Percentiles rank a stretch among this genome's conserved stretches.
These are phyloP conservation scores for Amblyteles armatorius DNA, from an alignment of 2,888 invertebrate species.

Conservation along the genomic window DNA sequence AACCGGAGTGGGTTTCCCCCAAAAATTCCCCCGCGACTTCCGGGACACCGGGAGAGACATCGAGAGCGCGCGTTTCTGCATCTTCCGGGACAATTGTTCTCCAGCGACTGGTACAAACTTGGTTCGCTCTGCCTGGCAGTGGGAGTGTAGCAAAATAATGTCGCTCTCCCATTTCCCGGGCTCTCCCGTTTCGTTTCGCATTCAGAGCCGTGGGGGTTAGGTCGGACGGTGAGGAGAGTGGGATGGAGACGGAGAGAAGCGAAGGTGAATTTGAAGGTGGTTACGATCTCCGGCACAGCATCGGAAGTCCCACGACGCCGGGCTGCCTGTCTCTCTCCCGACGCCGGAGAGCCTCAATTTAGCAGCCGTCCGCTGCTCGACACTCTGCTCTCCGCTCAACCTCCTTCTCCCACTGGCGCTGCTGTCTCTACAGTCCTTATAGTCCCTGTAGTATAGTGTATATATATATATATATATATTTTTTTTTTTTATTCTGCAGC, in stretches of 20 bases:
- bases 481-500: conserved; percentile 39
- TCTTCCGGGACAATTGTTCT: conserved; percentile 37
- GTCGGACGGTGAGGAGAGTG: conserved; percentile 3
- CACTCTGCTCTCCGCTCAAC: conserved; percentile 45
- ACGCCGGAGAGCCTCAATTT: conserved; percentile 63
- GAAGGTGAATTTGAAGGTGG: conserved; percentile 65
- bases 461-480: too few species aligned
- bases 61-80: conserved; percentile 3
- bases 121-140: conserved; percentile 2
- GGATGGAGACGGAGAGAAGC: conserved; percentile 36
- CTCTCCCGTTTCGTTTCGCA: conserved; percentile 42
- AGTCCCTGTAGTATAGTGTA: conserved; percentile 55
- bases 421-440: conserved; percentile 52
- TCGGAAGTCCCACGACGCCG: conserved; percentile 58
- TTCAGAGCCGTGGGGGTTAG: conserved; percentile 17
- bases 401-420: conserved; percentile 32
- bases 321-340: conserved; percentile 57
- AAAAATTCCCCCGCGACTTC: neutral
- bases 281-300: conserved; percentile 48
- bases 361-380: conserved; percentile 60
- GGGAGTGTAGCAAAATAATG: conserved; percentile 21
- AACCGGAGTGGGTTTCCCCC: neutral
- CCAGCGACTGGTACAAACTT: conserved; percentile 8
- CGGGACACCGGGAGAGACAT: conserved; percentile 6
- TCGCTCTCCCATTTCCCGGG: conserved; percentile 27